These are phyloP conservation scores for Tricholauxania praeusta DNA, from an alignment of 2,888 invertebrate genomes.

Conservation along the genomic window DNA sequence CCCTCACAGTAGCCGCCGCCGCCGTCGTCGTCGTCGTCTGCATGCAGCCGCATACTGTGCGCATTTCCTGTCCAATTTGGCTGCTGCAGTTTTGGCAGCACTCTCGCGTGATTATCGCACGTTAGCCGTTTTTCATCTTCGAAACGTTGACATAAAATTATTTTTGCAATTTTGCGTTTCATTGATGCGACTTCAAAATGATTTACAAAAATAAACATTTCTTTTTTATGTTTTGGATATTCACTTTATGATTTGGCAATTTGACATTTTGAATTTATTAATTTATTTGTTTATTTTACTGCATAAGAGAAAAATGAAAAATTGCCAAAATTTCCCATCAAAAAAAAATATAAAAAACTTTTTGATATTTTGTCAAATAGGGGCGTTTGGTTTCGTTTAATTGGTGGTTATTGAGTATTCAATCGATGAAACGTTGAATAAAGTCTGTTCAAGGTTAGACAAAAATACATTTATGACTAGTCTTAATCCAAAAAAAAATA, in stretches of 20 bases:
- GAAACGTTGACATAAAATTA: constrained; percentile 16
- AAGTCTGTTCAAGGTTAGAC: no score
- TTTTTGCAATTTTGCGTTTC: constrained; percentile 48
- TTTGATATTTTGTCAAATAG: no score
- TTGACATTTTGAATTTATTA: no score
- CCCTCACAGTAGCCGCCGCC: neutral
- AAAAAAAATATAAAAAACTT: no score
- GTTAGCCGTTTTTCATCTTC: neutral
- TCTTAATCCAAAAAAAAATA: neutral
- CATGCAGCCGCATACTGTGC: neutral
- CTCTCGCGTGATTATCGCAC: constrained; percentile 14
- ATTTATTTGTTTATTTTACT: no score
- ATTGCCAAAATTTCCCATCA: no score
- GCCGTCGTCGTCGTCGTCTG: neutral
- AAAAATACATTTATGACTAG: neutral
- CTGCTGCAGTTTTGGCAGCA: constrained; percentile 8
- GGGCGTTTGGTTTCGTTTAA: no score
- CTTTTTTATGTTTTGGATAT: constrained; percentile 47
- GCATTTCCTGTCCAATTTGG: neutral
- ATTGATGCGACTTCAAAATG: constrained; percentile 58
- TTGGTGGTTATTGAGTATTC: no score
- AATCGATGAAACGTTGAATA: no score
- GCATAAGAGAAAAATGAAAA: no score
- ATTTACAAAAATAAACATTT: constrained; percentile 53
- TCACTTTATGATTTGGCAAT: no score